phyloP scores from a whole-genome alignment of 1,140 invertebrate species.

The Aphidius gifuensis region DNA sequence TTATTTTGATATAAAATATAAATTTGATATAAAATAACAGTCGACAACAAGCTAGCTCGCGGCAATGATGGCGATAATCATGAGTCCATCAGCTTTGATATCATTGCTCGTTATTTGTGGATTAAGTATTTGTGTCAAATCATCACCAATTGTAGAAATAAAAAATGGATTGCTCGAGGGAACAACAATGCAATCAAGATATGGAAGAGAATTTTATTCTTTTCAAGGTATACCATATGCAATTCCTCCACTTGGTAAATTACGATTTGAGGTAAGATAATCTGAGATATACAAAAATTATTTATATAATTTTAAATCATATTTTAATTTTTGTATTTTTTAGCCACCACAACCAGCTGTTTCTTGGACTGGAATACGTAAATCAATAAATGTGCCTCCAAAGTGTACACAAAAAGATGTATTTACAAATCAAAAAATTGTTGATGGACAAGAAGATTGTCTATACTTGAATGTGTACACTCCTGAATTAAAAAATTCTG shows the following conservation, averaged over 20 bases:
- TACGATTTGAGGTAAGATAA: constrained; percentile 54
- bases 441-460: constrained; percentile 66
- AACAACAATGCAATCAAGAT: constrained; percentile 37
- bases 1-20: too few species aligned
- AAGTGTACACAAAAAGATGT: constrained; percentile 64
- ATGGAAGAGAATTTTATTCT: constrained; percentile 46
- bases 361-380: constrained; percentile 59
- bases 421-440: neutral
- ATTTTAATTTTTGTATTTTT: constrained; percentile 8
- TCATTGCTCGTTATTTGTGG: too few species aligned
- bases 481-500: constrained; percentile 51
- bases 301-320: neutral
- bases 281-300: neutral
- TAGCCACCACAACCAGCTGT: constrained; percentile 60
- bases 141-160: constrained; percentile 33
- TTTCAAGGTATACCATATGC: constrained; percentile 61
- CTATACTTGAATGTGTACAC: constrained; percentile 83
- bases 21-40: too few species aligned
- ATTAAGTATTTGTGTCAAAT: neutral
- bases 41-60: too few species aligned
- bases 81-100: too few species aligned
- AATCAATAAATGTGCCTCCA: constrained; percentile 60
- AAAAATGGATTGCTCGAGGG: constrained; percentile 49
- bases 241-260: constrained; percentile 53
- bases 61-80: too few species aligned